Base-by-base conservation (phyloP, 2,888 invertebrate genomes). In the Drosophila meridiana region DNA sequence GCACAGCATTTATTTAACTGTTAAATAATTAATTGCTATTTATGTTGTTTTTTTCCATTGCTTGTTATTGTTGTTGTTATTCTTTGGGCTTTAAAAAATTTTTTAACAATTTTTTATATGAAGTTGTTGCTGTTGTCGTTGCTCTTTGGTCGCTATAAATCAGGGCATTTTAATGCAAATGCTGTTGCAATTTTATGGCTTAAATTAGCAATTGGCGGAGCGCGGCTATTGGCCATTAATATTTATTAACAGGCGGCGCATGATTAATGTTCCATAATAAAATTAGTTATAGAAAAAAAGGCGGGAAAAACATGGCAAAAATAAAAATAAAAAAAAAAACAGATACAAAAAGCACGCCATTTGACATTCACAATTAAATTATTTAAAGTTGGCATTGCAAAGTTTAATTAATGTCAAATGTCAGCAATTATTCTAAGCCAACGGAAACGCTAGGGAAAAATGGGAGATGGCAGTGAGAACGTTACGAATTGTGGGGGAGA, bases 171-270 rank as follows among this genome's bases (percentile, higher is more conserved):
- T 84, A 82, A 87, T 87, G 85, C 89, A 84, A 87, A 85, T 84
- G 61, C 72, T 74, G 85, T 72, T 82, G 75, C 78, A 80, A 82
- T 85, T 89, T 87, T 85, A 89, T 85, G 80, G 69, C 86, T 78
- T 76, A 87, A 87, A 89, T 85, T 82, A 82, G 80, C 85, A 75
- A 80, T 84, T 77, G 76, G 74, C 66, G 55, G 62, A 63, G 64
- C 68, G 68, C 68, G 66, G 80, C 80, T 73, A 73, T 70, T 74
- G 83, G 74, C 80, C 67, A 86, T 89, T 86, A 89, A 89, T 86
- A 87, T 89, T 89, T 85, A 89, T 85, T 85, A 85, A 89, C 85
- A 85, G 71, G 78, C 85, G 87, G 89, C 64, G 77, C 87, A 89
- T 89, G 87, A 85, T 89, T 85, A 87, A 85, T 87, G 88, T 66